These are phyloP conservation scores for Pterocles gutturalis DNA, from an alignment of 2,113 vertebrate genomes.

Conservation along the genomic window DNA sequence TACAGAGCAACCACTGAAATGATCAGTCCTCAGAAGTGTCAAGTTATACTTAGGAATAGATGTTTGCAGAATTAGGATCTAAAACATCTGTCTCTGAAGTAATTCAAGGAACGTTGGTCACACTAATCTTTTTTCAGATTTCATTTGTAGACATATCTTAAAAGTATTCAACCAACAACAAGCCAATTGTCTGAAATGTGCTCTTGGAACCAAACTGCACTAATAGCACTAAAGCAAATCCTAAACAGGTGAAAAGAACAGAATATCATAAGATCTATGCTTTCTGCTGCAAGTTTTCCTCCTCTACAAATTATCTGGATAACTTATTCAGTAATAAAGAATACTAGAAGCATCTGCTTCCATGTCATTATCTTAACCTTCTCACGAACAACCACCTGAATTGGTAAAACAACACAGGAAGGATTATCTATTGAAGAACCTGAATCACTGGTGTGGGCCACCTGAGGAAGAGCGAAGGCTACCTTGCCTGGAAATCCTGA, in stretches of 20 bases:
- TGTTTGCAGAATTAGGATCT: background rate
- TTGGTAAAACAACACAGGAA: background rate
- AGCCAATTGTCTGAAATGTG: background rate
- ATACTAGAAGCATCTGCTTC: background rate
- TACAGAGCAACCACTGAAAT: background rate
- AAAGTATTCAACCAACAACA: slow-evolving; percentile 3
- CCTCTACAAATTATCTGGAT: background rate
- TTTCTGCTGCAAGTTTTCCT: background rate
- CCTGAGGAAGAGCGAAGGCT: background rate
- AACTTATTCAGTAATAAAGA: background rate
- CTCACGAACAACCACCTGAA: background rate
- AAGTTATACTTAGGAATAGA: background rate
- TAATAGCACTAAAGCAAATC: background rate
- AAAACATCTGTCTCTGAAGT: slow-evolving; percentile 13
- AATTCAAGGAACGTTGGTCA: slow-evolving; percentile 34
- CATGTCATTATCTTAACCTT: background rate
- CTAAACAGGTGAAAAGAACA: background rate
- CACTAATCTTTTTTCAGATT: slow-evolving; percentile 15
- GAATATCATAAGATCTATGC: background rate
- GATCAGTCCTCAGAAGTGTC: background rate
- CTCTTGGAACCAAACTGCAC: background rate
- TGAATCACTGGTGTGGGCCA: background rate
- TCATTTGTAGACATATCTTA: slow-evolving; percentile 28
- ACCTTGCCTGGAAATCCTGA: background rate
- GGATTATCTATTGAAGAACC: background rate